These are phyloP conservation scores for Oncopeltus fasciatus DNA, from an alignment of 1,140 invertebrate genomes.

Conservation along the genomic window DNA sequence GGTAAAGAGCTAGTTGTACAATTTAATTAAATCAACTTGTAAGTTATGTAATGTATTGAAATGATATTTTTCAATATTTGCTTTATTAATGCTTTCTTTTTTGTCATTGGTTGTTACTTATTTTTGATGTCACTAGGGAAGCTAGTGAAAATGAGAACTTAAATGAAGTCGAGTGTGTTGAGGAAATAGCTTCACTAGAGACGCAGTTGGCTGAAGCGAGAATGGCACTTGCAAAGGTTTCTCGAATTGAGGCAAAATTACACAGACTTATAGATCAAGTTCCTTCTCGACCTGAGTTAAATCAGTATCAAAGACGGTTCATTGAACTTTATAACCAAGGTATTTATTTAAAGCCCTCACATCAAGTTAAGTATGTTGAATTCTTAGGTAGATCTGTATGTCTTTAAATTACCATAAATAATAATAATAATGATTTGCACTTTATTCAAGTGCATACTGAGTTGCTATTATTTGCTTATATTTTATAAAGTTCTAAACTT, in stretches of 20 bases:
- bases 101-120: too few relatives aligned
- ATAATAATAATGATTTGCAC: not conserved
- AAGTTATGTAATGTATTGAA: too few relatives aligned
- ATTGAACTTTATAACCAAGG: conserved; percentile 93
- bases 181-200: conserved; percentile 42
- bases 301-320: conserved; percentile 89
- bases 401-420: not conserved
- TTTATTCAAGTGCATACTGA: not conserved
- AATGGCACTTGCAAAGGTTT: conserved; percentile 60
- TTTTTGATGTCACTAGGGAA: too few relatives aligned
- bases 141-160: conserved; percentile 29
- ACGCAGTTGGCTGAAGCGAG: conserved; percentile 39
- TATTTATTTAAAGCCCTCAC: too few relatives aligned
- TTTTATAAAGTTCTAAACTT: not conserved
- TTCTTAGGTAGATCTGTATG: too few relatives aligned
- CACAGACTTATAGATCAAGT: conserved; percentile 76
- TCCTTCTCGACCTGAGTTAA: conserved; percentile 78
- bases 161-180: conserved; percentile 23
- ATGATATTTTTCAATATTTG: too few relatives aligned
- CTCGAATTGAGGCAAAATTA: conserved; percentile 62
- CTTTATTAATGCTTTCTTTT: too few relatives aligned
- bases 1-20: too few relatives aligned
- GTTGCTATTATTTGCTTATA: not conserved
- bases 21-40: too few relatives aligned
- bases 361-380: too few relatives aligned